Percentiles rank a stretch among this genome's conserved stretches.
Evolutionary conservation across 2,113 vertebrate genomes (phyloP).

Genomic region (Pterocles burchelli): DNA sequence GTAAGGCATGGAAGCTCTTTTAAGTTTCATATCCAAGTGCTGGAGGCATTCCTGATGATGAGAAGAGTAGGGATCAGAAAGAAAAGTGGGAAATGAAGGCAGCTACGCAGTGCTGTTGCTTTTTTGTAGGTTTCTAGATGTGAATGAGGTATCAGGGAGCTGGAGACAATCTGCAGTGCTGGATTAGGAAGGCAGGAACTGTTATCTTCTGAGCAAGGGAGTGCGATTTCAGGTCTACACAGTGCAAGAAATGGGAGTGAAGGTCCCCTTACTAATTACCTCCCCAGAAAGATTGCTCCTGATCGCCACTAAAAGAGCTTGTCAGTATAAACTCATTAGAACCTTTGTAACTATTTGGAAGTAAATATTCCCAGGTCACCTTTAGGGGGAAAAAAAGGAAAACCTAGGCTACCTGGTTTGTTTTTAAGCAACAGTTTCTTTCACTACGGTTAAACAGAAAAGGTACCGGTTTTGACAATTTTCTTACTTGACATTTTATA

Average conservation of each 20-base stretch:
- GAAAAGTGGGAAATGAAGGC: neutral
- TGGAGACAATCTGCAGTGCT: neutral
- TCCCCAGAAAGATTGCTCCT: neutral
- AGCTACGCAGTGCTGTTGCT: neutral
- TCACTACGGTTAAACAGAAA: conserved; percentile 14
- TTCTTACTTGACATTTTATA: conserved; percentile 49
- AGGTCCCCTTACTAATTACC: neutral
- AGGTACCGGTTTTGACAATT: neutral
- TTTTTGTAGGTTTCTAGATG: neutral
- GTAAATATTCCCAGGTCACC: neutral
- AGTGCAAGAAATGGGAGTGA: neutral
- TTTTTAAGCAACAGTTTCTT: conserved; percentile 10
- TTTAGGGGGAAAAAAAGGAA: neutral
- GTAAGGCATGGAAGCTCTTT: neutral
- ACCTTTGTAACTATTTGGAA: neutral
- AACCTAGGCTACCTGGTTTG: neutral
- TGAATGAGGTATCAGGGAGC: neutral
- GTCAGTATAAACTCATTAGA: neutral
- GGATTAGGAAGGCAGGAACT: neutral
- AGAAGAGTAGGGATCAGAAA: neutral
- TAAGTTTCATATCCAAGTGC: neutral
- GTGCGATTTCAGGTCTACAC: neutral
- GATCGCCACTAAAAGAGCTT: neutral
- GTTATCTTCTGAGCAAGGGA: neutral
- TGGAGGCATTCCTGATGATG: neutral